Evolutionary conservation across 2,113 vertebrate genomes (phyloP).

Genomic region (Rhombomys opimus): DNA sequence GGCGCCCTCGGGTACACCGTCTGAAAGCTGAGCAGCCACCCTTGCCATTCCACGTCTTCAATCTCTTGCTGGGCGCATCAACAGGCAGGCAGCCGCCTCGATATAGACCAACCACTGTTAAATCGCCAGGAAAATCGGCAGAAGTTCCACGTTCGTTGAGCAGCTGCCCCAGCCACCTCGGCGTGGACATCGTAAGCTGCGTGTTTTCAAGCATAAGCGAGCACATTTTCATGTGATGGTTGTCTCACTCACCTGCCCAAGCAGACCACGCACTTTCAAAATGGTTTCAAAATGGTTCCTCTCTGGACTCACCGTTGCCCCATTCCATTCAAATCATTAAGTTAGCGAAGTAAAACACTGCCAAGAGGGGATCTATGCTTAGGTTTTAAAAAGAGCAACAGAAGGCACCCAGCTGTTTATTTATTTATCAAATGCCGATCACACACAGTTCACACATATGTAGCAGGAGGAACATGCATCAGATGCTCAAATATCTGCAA

Average conservation of each 20-base stretch:
- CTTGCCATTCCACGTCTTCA: neutral
- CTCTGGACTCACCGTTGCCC: neutral
- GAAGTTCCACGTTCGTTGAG: too few relatives aligned
- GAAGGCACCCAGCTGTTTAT: neutral
- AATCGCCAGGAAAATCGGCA: neutral
- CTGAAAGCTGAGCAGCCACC: neutral
- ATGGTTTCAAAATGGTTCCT: neutral
- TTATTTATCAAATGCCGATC: neutral
- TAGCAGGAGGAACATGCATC: neutral
- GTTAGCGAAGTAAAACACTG: neutral
- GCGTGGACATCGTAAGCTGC: neutral
- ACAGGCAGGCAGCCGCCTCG: neutral
- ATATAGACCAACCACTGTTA: neutral
- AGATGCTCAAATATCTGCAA: neutral
- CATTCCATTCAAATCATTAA: neutral
- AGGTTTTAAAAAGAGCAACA: neutral
- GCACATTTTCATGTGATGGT: neutral
- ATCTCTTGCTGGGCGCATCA: neutral
- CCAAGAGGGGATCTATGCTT: neutral
- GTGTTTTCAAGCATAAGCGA: neutral
- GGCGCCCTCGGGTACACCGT: conserved; percentile 96
- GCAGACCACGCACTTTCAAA: neutral
- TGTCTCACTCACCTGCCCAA: neutral
- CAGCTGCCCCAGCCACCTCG: neutral
- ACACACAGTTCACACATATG: neutral